Percentiles rank a stretch among this genome's conserved stretches.
phyloP scores from a whole-genome alignment of 1,140 invertebrate genomes.

The Aphis craccivora region DNA sequence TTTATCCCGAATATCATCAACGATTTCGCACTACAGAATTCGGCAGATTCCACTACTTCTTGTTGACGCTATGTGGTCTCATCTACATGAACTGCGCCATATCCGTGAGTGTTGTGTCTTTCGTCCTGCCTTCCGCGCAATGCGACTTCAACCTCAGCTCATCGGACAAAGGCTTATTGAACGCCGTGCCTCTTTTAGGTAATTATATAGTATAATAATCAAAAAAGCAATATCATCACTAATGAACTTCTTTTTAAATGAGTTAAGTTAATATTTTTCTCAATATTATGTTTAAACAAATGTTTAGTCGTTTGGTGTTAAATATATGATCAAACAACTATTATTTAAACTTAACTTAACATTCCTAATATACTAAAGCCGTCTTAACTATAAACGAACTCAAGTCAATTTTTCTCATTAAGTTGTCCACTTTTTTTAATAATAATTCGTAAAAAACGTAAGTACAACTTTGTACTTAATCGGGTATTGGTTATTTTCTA shows the following conservation, averaged over 20 bases:
- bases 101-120: conserved; percentile 84
- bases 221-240: background rate
- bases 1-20: background rate
- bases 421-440: too few species aligned
- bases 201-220: conserved; percentile 59
- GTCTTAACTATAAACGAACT: too few species aligned
- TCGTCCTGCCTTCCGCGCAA: conserved; percentile 77
- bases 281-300: too few species aligned
- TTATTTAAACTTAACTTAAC: too few species aligned
- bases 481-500: background rate
- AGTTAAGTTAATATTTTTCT: too few species aligned
- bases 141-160: conserved; percentile 80
- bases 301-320: too few species aligned
- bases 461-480: background rate
- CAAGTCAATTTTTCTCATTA: too few species aligned
- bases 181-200: conserved; percentile 80
- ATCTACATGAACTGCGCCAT: conserved; percentile 81
- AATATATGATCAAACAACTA: too few species aligned
- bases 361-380: too few species aligned
- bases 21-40: conserved; percentile 70
- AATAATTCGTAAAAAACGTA: too few species aligned
- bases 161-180: conserved; percentile 75
- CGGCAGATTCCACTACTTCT: conserved; percentile 77
- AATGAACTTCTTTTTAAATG: too few species aligned
- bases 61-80: conserved; percentile 73